Conservation (phyloP, 2,888 invertebrate genomes). For the Drosophila vallismaia region DNA sequence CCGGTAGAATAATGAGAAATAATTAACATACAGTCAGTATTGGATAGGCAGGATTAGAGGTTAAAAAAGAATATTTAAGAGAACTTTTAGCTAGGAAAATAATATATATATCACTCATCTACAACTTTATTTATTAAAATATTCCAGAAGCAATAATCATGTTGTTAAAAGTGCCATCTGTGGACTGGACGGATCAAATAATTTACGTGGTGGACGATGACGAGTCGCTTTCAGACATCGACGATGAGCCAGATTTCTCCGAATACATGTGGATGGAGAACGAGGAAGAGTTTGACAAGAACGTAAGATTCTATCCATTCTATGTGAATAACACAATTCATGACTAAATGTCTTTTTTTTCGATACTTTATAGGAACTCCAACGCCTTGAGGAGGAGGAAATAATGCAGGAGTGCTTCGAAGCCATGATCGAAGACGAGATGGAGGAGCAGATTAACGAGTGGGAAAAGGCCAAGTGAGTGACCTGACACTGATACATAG, state of each 20-base stretch:
- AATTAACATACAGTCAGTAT: slow-evolving; percentile 13
- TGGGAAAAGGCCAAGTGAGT: slow-evolving; percentile 82
- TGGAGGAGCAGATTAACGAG: slow-evolving; percentile 84
- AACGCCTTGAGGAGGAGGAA: slow-evolving; percentile 93
- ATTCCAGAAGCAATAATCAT: slow-evolving; percentile 59
- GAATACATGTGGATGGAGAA: slow-evolving; percentile 98
- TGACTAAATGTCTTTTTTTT: no score
- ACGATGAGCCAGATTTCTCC: slow-evolving; percentile 88
- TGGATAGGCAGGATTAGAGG: not conserved
- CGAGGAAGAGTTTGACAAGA: slow-evolving; percentile 95
- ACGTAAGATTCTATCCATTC: slow-evolving; percentile 85
- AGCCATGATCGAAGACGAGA: slow-evolving; percentile 91
- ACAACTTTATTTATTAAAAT: not conserved
- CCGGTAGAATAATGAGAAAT: slow-evolving; percentile 34
- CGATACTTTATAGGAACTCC: slow-evolving; percentile 87
- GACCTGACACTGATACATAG: not conserved
- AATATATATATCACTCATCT: not conserved
- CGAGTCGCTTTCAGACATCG: slow-evolving; percentile 81
- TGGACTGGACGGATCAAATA: slow-evolving; percentile 82
- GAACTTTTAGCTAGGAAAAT: no score
- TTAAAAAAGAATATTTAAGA: not conserved
- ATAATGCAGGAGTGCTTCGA: slow-evolving; percentile 94
- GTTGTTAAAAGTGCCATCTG: slow-evolving; percentile 83
- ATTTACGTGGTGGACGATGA: slow-evolving; percentile 81
- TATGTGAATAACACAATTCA: no score